Base-by-base conservation (phyloP, 2,888 invertebrate genomes). In the Himalopsyche anomala region DNA sequence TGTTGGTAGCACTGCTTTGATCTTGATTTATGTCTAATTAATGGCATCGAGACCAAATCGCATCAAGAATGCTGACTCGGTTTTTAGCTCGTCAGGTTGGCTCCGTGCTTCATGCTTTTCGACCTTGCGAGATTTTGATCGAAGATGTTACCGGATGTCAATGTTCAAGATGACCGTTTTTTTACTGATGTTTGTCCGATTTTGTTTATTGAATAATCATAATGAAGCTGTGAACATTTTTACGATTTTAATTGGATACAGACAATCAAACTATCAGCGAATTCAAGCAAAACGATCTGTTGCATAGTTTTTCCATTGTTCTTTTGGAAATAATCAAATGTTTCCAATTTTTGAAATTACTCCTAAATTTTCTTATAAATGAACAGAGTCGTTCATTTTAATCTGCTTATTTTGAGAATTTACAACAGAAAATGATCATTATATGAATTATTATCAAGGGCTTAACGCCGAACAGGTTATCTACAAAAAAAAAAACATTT, bases 21-120 rank as follows among this genome's bases (percentile, higher is more conserved):
- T 85, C 82, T 82, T 85, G 85, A 85, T 85, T 85, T 83, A 85
- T 85, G 85, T 54, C 85, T 85, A 85, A 85, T 85, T 85, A 85
- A 85, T 85, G 85, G 85, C 81, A 81, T 69, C 79, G 82, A 74
- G 42, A 51, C 56, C 82, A 85, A 85, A 83, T 79, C 85, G 56
- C 40, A 19, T 19, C 17, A 54, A 83, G 85, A 85, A 85, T 85
- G 85, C 74, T 69, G 83, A 83, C 62, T 83, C 83, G 80, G 83
- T 80, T 85, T 85, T 85, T 19, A 55, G 81, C 80, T 84, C 82
- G 74, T 85, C 85, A 82, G 74, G 82, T 85, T 85, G 81, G 81
- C 85, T 62, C 82, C 82, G 85, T 82, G 36, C 62, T 55, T 38
- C 19, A 36, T 74, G 74, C 36, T 74, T 36, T 62, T 84, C 45